Conservation (phyloP, 1,140 invertebrate species). For the Oreohelix idahoensis region DNA sequence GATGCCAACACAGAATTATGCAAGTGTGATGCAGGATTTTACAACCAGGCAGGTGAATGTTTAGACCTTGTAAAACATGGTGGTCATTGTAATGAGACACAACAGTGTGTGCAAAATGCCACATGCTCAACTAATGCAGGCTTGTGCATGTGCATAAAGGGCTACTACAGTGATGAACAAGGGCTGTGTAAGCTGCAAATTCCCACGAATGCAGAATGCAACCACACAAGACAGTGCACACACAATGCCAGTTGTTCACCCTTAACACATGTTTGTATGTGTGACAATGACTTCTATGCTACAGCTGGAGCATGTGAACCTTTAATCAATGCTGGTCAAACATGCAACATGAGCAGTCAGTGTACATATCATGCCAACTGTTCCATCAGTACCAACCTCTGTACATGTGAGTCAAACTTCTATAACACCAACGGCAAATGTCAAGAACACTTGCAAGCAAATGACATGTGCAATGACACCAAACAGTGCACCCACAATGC, state of each 20-base stretch:
- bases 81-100: neutral
- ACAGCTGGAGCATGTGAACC: constrained; percentile 8
- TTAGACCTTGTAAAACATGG: neutral
- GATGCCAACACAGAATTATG: constrained; percentile 15
- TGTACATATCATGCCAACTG: constrained; percentile 37
- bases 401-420: constrained; percentile 29
- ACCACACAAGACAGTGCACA: constrained; percentile 9
- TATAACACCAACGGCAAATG: constrained; percentile 14
- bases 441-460: neutral
- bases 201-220: neutral
- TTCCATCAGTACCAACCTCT: constrained; percentile 1
- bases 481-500: constrained; percentile 7
- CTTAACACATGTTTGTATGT: constrained; percentile 5
- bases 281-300: constrained; percentile 37
- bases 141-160: constrained; percentile 26
- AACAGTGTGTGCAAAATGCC: constrained; percentile 38
- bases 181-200: constrained; percentile 21
- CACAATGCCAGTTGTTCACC: constrained; percentile 11
- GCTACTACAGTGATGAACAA: constrained; percentile 16
- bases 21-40: constrained; percentile 37
- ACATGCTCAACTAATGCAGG: constrained; percentile 22
- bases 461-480: neutral
- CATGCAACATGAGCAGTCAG: constrained; percentile 37
- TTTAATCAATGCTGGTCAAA: neutral
- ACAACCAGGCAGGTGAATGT: constrained; percentile 35